Base-by-base conservation (phyloP, 2,113 vertebrate genomes). In the Myotis brandtii region DNA sequence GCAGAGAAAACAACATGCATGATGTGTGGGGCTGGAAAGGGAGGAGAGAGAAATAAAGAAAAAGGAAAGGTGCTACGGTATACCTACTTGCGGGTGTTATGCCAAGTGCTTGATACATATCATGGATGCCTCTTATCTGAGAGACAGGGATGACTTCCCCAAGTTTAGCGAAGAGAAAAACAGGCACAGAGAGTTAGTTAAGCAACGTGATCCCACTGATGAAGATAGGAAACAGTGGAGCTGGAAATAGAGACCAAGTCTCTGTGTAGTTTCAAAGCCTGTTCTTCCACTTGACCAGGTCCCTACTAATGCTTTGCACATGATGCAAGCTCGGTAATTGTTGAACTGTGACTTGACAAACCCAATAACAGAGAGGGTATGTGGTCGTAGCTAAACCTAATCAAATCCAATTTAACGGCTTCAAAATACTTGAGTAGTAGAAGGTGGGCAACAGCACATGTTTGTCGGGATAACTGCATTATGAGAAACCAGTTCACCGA, bases 401-500 rank as follows among this genome's bases (percentile, higher is more conserved):
- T 92, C 80, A 95, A 96, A 97, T 97, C 81, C 75, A 80, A 96
- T 83, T 96, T 97, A 98, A 96, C 43, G 88, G 84, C 95, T 86
- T 95, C 83, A 75, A 88, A 88, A 75, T 73, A 79, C 54, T 96
- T 88, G 97, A 96, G 94, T 83, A 95, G 89, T 64, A 95, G 96
- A 95, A 97, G 93, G 93, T 48, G 96, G 96, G 59, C 84, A 72
- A 91, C 96, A 97, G 86, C 87, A 84, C 97, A 88, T 96, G 80
- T 70, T 96, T 97, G 17, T 95, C 69, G n/a, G 50, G 96, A 70
- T 97, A 98, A 97, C 89, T 94, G 94, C 84, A 94, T 98, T 95
- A 96, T 7, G 66, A 86, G 82, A 98, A 97, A 77, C 84, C 93
- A 98, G 97, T 97, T 97, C 91, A 79, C 34, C 73, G 89, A 95